Evolutionary conservation across 2,888 invertebrate genomes (phyloP), one percentile per base, ranked within the genome.

Genomic region (Idaea straminata): DNA sequence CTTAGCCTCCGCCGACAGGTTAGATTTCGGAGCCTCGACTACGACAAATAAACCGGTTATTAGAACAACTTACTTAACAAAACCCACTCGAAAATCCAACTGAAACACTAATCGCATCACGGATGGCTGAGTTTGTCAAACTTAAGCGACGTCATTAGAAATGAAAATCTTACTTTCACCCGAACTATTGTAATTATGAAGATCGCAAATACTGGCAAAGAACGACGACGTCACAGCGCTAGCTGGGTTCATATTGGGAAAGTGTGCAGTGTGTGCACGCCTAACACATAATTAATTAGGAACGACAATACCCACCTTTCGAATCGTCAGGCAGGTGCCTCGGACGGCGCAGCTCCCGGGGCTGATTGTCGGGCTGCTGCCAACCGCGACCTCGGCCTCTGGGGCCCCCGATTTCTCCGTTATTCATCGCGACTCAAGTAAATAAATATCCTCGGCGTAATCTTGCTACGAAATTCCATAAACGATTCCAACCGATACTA

Each of bases 1-100:
- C 74, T 94, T 92, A 35, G 95, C 95, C 65, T 94, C 94, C 15
- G 92, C 94, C 61, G 94, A 94, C 69, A 94, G 76, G 34, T 83
- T 93, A 16, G 92, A 93, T 75, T 89, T 91, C 25, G 89, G 81
- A 72, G 84, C 80, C 72, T 90, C 90, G 69, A 78, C 88, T 89
- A 73, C 36, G 68, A 71, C 61, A 64, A 66, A 63, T 67, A 69
- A 68, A 66, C 64, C 62, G 38, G 68, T 69, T 65, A 64, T 62
- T 66, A 60, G 64, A 65, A 64, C 66, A 66, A 67, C 35, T 15
- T 36, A 65, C 6, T n/a, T 10, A 59, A 59, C 59, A 64, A 10
- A 38, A 57, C 16, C 10, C 16, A 7, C n/a, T 10, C 13, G 47
- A 15, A 62, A 59, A 13, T 67, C 57, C 58, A 69, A 69, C 57